Base-by-base conservation (phyloP, 2,113 vertebrate species). In the Limnothrissa miodon region DNA sequence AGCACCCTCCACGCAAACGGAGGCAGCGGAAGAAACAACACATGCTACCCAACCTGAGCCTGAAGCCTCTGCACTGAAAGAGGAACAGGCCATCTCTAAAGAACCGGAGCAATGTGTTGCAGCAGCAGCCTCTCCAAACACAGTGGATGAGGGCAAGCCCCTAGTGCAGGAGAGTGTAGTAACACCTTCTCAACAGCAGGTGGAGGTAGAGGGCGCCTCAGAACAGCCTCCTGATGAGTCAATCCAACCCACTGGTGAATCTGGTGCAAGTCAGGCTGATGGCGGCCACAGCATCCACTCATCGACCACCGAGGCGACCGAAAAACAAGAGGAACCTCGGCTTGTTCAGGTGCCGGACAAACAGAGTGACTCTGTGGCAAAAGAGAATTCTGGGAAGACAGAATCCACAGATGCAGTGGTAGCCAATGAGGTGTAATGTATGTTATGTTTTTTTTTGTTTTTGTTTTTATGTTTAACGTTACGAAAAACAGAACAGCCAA, bases 321-420 rank as follows among this genome's bases (percentile, higher is more conserved):
- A 91, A 84, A 84, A 53, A 17, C 78, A 5, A 11, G 1, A 80
- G 0, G 44, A 82, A n/a, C 33, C 39, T 25, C 15, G 29, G 15
- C 53, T 25, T 15, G 6, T 29, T 29, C 36, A 6, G n/a, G 13
- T 4, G 1, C 33, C 0, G 1, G 62, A 53, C 13, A 83, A 84
- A 79, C 87, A 83, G 83, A 88, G 82, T 5, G 93, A 96, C 90
- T 91, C 88, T 85, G 93, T 95, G 92, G 91, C 91, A 0, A 92
- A 93, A 86, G 92, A 90, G 83, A 83, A 91, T 83, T 84, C 92
- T 33, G 84, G n/a, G 44, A 85, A 86, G 21, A 78, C 5, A 78
- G 42, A 9, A 0, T 46, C 62, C 25, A 45, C 80, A 45, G 45
- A 74, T 39, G 8, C 82, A 82, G 56, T 15, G 62, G 21, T 45